Conservation (phyloP, 1,140 invertebrate species). For the Trachymyrmex cornetzi region DNA sequence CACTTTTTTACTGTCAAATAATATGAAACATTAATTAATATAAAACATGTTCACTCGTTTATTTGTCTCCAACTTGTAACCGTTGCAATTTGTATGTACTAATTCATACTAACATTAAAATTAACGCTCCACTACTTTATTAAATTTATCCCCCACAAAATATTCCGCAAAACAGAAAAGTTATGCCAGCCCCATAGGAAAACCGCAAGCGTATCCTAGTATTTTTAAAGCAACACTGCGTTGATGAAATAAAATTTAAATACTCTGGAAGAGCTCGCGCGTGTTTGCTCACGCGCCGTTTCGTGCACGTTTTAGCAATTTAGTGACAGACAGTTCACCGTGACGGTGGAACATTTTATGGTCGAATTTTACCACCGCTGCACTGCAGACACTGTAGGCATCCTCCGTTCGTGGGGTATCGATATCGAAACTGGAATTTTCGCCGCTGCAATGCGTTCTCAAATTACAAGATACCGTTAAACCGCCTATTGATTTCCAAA, state of each 20-base stretch:
- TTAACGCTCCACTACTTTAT: slow-evolving; percentile 20
- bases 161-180: not conserved
- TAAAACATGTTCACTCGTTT: not conserved
- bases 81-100: not conserved
- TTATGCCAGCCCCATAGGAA: not conserved
- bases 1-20: not conserved
- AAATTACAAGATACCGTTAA: slow-evolving; percentile 37
- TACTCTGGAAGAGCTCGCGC: slow-evolving; percentile 14
- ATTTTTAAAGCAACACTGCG: slow-evolving; percentile 31
- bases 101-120: slow-evolving; percentile 8
- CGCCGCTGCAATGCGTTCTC: not conserved
- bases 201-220: slow-evolving; percentile 3
- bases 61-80: not conserved
- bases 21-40: slow-evolving; percentile 5
- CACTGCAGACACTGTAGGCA: not conserved
- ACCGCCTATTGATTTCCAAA: slow-evolving; percentile 31
- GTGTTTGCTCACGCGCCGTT: slow-evolving; percentile 43
- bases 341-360: slow-evolving; percentile 24
- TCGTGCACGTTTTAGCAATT: slow-evolving; percentile 45
- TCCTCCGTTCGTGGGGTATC: not conserved
- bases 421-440: slow-evolving; percentile 41
- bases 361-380: slow-evolving; percentile 18
- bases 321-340: slow-evolving; percentile 12
- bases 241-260: slow-evolving; percentile 58
- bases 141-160: slow-evolving; percentile 37